Evolutionary conservation across 1,140 invertebrate genomes (phyloP).

Genomic region (Conus betulinus): DNA sequence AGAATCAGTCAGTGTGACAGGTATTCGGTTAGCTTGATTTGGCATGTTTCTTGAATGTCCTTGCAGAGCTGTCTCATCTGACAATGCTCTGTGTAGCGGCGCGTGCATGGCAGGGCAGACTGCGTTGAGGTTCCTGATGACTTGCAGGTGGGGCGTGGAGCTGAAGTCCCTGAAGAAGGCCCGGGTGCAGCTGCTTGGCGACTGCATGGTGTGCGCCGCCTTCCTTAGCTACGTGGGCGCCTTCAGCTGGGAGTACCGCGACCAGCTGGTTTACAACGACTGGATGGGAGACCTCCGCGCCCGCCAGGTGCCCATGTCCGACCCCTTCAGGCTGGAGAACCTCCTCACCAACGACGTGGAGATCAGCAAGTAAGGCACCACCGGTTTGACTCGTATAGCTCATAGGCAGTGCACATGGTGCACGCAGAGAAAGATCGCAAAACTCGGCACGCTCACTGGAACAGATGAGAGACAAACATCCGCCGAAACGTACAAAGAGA

Average conservation of each 20-base stretch:
- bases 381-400: too few species aligned
- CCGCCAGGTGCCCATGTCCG: slow-evolving; percentile 82
- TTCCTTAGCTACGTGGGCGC: slow-evolving; percentile 90
- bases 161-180: slow-evolving; percentile 82
- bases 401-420: too few species aligned
- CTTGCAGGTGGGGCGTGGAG: slow-evolving; percentile 81
- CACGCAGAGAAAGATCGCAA: too few species aligned
- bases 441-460: too few species aligned
- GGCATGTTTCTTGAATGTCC: too few species aligned
- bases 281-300: slow-evolving; percentile 84
- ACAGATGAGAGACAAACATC: too few species aligned
- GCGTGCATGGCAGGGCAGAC: too few species aligned
- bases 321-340: slow-evolving; percentile 80
- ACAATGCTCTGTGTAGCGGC: too few species aligned
- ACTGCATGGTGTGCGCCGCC: slow-evolving; percentile 85
- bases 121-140: background rate
- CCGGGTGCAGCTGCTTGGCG: slow-evolving; percentile 84
- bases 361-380: slow-evolving; percentile 80
- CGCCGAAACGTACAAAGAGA: too few species aligned
- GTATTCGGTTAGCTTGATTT: background rate
- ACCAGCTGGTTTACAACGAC: slow-evolving; percentile 86
- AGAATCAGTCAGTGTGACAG: background rate
- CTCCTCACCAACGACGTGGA: slow-evolving; percentile 88
- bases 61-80: too few species aligned
- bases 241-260: slow-evolving; percentile 88